Percentiles rank a stretch among this genome's conserved stretches.
These are phyloP conservation scores for Nycteola revayana DNA, from an alignment of 2,888 invertebrate species.

Conservation along the genomic window DNA sequence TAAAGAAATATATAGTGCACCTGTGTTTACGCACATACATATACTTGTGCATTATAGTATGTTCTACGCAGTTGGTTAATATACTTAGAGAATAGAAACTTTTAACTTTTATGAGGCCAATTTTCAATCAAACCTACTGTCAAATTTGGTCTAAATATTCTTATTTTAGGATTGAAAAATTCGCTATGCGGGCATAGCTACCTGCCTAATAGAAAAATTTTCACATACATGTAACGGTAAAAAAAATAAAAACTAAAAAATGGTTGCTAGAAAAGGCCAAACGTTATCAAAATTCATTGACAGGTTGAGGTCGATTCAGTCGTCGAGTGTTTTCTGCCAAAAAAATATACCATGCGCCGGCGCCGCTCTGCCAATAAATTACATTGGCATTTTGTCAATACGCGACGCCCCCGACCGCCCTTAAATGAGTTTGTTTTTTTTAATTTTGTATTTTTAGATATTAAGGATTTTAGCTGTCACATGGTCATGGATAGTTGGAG, in stretches of 20 bases:
- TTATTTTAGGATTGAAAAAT: no score
- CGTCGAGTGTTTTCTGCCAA: constrained; percentile 32
- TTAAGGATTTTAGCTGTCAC: constrained; percentile 16
- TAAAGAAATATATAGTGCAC: no score
- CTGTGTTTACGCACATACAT: no score
- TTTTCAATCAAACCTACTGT: no score
- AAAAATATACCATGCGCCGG: constrained; percentile 44
- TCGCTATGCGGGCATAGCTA: no score
- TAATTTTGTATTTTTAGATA: constrained; percentile 15
- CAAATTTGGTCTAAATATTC: no score
- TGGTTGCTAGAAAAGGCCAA: constrained; percentile 29
- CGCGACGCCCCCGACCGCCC: constrained; percentile 59
- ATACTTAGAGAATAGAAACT: no score
- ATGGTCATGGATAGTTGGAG: constrained; percentile 27
- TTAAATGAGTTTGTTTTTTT: no score
- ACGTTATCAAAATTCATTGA: constrained; percentile 31
- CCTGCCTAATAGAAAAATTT: no score
- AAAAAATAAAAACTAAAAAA: constrained; percentile 18
- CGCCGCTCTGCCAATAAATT: constrained; percentile 69
- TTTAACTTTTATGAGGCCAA: no score
- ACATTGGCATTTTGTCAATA: constrained; percentile 69
- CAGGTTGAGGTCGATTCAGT: constrained; percentile 39
- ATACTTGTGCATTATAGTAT: no score
- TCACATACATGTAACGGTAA: constrained; percentile 6
- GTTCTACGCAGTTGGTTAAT: no score